A percentile compares a stretch with the other conserved stretches of the same genome.
These are phyloP conservation scores for Zoanthus sociatus DNA, from an alignment of 92 coral and sea anemone species.

Conservation along the genomic window DNA sequence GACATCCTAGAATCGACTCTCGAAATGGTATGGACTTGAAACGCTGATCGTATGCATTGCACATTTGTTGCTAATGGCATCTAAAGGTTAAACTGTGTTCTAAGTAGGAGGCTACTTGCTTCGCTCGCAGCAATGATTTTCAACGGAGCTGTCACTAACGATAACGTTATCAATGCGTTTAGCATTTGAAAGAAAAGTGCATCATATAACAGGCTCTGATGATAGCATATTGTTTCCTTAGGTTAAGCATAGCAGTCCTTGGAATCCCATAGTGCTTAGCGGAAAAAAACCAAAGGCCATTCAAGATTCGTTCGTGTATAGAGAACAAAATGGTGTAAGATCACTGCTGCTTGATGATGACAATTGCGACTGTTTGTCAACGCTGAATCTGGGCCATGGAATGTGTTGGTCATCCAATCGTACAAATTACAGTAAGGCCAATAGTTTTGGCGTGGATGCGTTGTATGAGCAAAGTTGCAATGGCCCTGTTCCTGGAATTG, in stretches of 20 bases:
- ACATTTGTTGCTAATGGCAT: too few species aligned
- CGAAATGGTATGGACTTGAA: too few species aligned
- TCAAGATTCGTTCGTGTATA: conserved; percentile 86
- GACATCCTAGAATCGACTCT: too few species aligned
- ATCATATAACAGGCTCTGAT: background rate
- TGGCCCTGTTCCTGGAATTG: conserved; percentile 60
- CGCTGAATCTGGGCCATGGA: conserved; percentile 77
- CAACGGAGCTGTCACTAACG: too few species aligned
- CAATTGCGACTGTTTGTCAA: conserved; percentile 75
- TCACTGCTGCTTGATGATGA: conserved; percentile 80
- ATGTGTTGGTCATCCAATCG: conserved; percentile 62
- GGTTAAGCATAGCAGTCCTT: conserved; percentile 65
- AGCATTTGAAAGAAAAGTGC: too few species aligned
- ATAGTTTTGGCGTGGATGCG: conserved; percentile 70
- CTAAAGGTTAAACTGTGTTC: too few species aligned
- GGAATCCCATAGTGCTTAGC: conserved; percentile 76
- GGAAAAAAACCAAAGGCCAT: conserved; percentile 67
- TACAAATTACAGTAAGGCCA: conserved; percentile 47
- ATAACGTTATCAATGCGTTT: too few species aligned
- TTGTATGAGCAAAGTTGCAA: conserved; percentile 72
- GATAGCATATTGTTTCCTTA: background rate
- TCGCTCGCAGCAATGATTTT: too few species aligned
- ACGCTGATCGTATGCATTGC: too few species aligned
- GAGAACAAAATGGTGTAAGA: conserved; percentile 74
- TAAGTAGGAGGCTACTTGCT: too few species aligned